Base-by-base conservation (phyloP, 2,797 vertebrate genomes). In the Mormyrops boulengeri region DNA sequence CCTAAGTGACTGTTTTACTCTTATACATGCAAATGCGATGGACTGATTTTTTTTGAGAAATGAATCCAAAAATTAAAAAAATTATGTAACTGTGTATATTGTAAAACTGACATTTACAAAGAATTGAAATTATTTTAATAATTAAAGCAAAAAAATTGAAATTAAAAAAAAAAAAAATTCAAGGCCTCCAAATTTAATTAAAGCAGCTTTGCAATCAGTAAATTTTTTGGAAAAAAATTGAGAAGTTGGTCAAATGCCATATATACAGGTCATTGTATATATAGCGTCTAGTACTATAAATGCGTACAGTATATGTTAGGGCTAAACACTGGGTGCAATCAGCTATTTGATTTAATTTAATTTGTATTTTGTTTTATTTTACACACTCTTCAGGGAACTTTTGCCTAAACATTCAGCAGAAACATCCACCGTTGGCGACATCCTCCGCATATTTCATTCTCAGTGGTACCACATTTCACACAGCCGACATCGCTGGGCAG, bases 91-190 rank as follows among this genome's bases (percentile, higher is more conserved):
- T 95, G 96, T 98, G 97, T 97, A 97, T 97, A 97, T 96, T 98
- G 97, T 97, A 97, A 97, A 96, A 96, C 96, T 94, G 96, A 97
- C 96, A 96, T 97, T 96, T 97, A 96, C 95, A 97, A 97, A 98
- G 96, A 97, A 96, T 96, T 95, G 93, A 97, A 96, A 97, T 97
- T 98, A 98, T 99, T 99, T 97, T 98, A 97, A 97, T 97, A 98
- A 97, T 98, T 97, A 97, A 97, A 97, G 96, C 93, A 93, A 96
- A 94, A 96, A 97, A 96, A 95, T 96, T 94, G 95, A 97, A 95
- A 96, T 96, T 95, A 94, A 95, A 96, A 96, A 94, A 96, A 88
- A 82, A 96, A 88, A 87, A 26, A 82, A 85, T 69, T 89, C 95
- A 97, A 96, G 96, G 96, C 95, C 96, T 87, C 92, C 94, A 93